Base-by-base conservation (phyloP, 2,113 vertebrate genomes). In the Indri indri region DNA sequence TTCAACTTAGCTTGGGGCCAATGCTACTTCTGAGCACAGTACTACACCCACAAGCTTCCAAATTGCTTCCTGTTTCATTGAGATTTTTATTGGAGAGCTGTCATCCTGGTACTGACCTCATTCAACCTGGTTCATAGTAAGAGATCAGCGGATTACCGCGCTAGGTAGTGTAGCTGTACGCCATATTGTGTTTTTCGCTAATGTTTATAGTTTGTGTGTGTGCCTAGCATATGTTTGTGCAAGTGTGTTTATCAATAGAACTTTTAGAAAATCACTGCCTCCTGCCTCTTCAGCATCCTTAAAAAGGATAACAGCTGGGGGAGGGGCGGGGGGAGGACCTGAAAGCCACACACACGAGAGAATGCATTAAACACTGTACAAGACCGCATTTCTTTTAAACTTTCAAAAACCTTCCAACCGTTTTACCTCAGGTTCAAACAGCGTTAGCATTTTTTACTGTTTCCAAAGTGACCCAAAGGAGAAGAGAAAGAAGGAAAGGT, bases 241-340 rank as follows among this genome's bases (percentile, higher is more conserved):
- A 94, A 98, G 97, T 95, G 96, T 98, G 98, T 98, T 98, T 98
- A 97, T 97, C 97, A 97, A 98, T 96, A 98, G 12, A 97, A 97
- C 97, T 98, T 97, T 97, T 88, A 77, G 73, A 91, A 96, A 97
- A 97, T 96, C 68, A 80, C 76, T 95, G 96, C 96, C 97, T 97
- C 98, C 96, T 97, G 97, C 97, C 95, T 97, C 76, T 80, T 95
- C 95, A 52, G 95, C 97, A 96, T 91, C 95, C 93, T 95, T 90
- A 65, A 76, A 85, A 84, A 82, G 88, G 74, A 2, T 59, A 77
- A 76, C 70, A 50, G 92, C 86, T 92, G 73, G 59, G 66, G 70
- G 63, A 22, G 54, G 54, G 14, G 27, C 10, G 32, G 50, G 20
- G 52, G 45, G 37, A 66, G 71, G 40, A 88, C 73, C 57, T 54